Percentiles rank a stretch among this genome's conserved stretches.
phyloP scores from a whole-genome alignment of 2,888 invertebrate species.

The Blera fallax region DNA sequence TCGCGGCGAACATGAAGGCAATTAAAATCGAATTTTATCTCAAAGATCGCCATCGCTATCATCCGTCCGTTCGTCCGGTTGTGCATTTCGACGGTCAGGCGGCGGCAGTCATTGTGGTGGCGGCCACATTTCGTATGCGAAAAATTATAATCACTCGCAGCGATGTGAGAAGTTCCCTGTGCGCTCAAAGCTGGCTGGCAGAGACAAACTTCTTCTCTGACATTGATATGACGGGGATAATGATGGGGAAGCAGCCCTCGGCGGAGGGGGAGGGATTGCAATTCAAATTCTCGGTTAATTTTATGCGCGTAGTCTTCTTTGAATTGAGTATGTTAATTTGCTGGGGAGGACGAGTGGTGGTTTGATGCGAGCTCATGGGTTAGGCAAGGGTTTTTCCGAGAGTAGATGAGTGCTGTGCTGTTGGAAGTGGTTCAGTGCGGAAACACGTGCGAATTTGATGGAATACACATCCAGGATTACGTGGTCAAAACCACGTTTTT shows the following conservation, averaged over 20 bases:
- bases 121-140: slow-evolving; percentile 62
- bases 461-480: no score
- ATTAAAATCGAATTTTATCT: slow-evolving; percentile 77
- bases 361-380: slow-evolving; percentile 4
- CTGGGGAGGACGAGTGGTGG: background rate
- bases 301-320: slow-evolving; percentile 50
- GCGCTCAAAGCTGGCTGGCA: background rate
- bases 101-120: background rate
- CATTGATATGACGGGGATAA: slow-evolving; percentile 4
- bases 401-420: background rate
- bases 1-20: slow-evolving; percentile 77
- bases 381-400: background rate
- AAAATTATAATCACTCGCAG: slow-evolving; percentile 63
- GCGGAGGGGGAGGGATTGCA: background rate
- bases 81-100: background rate
- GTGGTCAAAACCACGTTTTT: no score
- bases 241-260: background rate
- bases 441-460: no score
- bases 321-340: slow-evolving; percentile 60
- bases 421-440: background rate
- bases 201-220: slow-evolving; percentile 31
- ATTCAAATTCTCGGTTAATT: slow-evolving; percentile 61
- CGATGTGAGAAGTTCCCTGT: slow-evolving; percentile 44
- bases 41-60: slow-evolving; percentile 49
- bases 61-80: slow-evolving; percentile 49